These are phyloP conservation scores for Umimayanthus chanpuru DNA, from an alignment of 92 coral and sea anemone genomes.

Conservation along the genomic window DNA sequence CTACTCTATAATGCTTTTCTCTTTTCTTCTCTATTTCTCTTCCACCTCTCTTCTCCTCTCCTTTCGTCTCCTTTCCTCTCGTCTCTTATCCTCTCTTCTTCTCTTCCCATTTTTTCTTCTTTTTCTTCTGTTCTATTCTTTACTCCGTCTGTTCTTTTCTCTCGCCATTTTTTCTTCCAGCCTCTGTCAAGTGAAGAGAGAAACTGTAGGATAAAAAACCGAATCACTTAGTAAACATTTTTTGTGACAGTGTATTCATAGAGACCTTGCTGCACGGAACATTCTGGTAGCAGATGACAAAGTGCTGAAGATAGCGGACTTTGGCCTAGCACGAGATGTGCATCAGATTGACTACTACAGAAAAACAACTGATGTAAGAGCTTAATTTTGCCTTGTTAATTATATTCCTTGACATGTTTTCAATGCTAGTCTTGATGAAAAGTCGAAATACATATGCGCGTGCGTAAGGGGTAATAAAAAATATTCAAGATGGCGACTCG, in stretches of 20 bases:
- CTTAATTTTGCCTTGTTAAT: neutral
- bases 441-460: too few relatives aligned
- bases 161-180: neutral
- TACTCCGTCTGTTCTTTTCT: too few relatives aligned
- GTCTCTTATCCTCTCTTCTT: neutral
- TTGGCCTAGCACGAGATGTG: constrained; percentile 93
- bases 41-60: neutral
- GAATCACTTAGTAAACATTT: neutral
- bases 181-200: neutral
- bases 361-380: constrained; percentile 93
- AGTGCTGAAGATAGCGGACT: constrained; percentile 93
- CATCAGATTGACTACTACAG: constrained; percentile 92
- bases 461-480: too few relatives aligned
- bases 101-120: neutral
- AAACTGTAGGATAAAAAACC: neutral
- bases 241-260: constrained; percentile 84
- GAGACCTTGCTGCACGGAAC: constrained; percentile 97
- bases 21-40: neutral
- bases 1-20: neutral
- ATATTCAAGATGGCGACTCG: too few relatives aligned
- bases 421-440: too few relatives aligned
- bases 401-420: too few relatives aligned
- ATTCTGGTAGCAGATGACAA: constrained; percentile 83
- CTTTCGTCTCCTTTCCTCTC: neutral
- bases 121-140: too few relatives aligned